Base-by-base conservation (phyloP, 2,797 vertebrate species). In the Catostomus latipinnis region DNA sequence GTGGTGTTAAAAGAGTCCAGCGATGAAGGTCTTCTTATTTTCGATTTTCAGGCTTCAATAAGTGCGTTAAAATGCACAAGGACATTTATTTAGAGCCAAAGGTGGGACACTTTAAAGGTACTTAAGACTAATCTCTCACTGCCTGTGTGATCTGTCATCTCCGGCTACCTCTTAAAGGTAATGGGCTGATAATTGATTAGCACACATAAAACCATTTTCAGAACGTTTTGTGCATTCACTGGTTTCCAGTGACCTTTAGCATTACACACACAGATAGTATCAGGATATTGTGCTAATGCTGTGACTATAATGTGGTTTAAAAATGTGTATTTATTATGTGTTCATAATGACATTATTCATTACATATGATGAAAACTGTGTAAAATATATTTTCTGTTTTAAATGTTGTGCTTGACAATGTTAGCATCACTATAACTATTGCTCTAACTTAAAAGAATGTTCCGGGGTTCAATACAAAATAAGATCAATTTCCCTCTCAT, bases 161-260 rank as follows among this genome's bases (percentile, higher is more conserved):
- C 56, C 61, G 77, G 43, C 73, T 81, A 53, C 73, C 73, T 82
- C 61, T 71, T 71, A 76, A 65, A 71, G 58, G 52, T 71, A 82
- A 72, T 71, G 67, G 74, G 10, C 18, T 58, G 52, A 72, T 82
- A 56, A 72, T 77, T 77, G 69, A 72, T 82, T 52, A 76, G 50
- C 18, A 62, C 74, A 60, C 54, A 69, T 60, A 53, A 58, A 18
- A 43, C 16, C 57, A 69, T 80, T 84, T 77, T 77, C 43, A 48
- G 16, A 56, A 62, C 4, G 11, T 56, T 79, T 62, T 78, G 49
- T 54, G 57, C 69, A 57, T 16, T 4, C 43, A 6, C 34, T 8
- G 13, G 54, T 49, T 49, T 45, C 50, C 10, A 46, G 57, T 50
- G 43, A 45, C 11, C 58, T 54, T 58, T 53, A 43, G 71, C 18